phyloP scores from a whole-genome alignment of 2,888 invertebrate species.

The Chydorus sphaericus region DNA sequence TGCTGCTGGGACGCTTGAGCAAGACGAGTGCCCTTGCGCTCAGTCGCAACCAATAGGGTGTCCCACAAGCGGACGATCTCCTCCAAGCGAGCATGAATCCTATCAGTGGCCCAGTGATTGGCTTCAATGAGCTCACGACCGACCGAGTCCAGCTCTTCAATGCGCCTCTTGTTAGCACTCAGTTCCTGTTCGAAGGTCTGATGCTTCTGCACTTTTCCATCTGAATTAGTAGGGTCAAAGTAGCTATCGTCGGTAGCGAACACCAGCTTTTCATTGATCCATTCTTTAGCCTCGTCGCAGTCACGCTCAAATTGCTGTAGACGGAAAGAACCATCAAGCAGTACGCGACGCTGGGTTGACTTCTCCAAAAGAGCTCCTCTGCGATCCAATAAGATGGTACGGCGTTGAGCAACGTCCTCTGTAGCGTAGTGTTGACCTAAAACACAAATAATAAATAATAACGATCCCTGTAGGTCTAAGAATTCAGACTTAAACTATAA shows the following conservation, averaged over 20 bases:
- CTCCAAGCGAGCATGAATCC: conserved; percentile 67
- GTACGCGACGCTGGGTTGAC: conserved; percentile 67
- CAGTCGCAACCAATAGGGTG: conserved; percentile 73
- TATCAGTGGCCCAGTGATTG: conserved; percentile 73
- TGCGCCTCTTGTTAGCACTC: conserved; percentile 85
- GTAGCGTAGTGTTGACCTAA: conserved; percentile 93
- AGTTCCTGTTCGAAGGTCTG: conserved; percentile 97
- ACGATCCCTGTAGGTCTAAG: not conserved
- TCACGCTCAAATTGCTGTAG: conserved; percentile 96
- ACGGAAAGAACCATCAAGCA: conserved; percentile 86
- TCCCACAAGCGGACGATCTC: conserved; percentile 90
- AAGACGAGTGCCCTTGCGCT: conserved; percentile 55
- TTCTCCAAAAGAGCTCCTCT: conserved; percentile 78
- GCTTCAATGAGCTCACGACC: conserved; percentile 75
- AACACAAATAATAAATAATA: not conserved
- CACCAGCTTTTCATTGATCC: conserved; percentile 98
- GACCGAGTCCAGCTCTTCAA: conserved; percentile 82
- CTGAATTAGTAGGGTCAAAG: conserved; percentile 92
- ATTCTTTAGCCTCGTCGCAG: conserved; percentile 96
- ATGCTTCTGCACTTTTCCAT: conserved; percentile 96
- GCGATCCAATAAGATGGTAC: conserved; percentile 75
- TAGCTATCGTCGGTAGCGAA: conserved; percentile 90
- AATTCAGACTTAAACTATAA: not conserved
- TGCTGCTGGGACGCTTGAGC: conserved; percentile 85
- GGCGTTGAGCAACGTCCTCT: conserved; percentile 87